Percentiles rank a stretch among this genome's conserved stretches.
phyloP scores from a whole-genome alignment of 2,888 invertebrate species.

The Teinopalpus imperialis region DNA sequence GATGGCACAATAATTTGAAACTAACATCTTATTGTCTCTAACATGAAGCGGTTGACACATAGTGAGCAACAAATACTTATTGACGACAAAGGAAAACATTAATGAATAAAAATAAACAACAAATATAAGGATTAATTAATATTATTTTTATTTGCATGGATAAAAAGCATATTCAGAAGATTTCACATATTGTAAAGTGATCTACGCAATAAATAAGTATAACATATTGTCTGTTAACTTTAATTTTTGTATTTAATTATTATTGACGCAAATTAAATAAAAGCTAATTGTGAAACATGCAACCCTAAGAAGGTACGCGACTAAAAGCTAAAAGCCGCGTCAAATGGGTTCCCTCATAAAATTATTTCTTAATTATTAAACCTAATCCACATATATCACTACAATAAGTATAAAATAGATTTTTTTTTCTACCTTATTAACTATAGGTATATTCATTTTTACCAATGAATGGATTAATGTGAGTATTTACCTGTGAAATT shows the following conservation, averaged over 20 bases:
- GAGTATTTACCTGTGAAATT: constrained; percentile 48
- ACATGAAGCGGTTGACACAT: constrained; percentile 9
- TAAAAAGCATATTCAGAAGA: too few species aligned
- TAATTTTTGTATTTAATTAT: too few species aligned
- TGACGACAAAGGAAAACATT: too few species aligned
- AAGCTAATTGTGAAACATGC: constrained; percentile 46
- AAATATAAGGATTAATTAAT: too few species aligned
- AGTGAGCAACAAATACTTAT: constrained; percentile 35
- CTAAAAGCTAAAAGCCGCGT: constrained; percentile 55
- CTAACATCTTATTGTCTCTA: constrained; percentile 19
- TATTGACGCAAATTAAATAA: too few species aligned
- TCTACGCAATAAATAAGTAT: too few species aligned
- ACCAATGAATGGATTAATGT: constrained; percentile 37
- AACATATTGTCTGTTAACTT: too few species aligned
- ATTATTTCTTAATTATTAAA: constrained; percentile 27
- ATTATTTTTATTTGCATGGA: too few species aligned
- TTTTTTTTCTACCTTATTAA: constrained; percentile 62
- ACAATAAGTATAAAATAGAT: constrained; percentile 77
- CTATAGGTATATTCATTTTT: constrained; percentile 51
- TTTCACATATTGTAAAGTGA: too few species aligned
- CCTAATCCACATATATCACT: constrained; percentile 43
- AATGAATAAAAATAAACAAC: too few species aligned
- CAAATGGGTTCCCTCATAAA: constrained; percentile 40
- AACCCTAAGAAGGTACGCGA: constrained; percentile 48
- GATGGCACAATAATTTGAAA: constrained; percentile 9